phyloP scores from a whole-genome alignment of 2,113 vertebrate species.

The Petrocephalus microphthalmus region DNA sequence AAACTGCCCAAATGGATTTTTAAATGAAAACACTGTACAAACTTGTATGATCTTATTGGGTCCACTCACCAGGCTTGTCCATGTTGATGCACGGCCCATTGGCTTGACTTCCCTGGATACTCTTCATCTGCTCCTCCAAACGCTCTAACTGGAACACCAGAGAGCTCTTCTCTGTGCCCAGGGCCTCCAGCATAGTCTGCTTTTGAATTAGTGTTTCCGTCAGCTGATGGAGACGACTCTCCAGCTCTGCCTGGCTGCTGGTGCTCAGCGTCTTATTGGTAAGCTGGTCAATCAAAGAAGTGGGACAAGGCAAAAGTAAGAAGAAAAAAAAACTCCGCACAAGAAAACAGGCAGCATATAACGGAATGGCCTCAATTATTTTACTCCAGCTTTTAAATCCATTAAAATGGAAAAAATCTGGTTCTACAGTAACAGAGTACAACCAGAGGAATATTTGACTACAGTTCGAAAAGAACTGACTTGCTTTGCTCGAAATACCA shows the following conservation, averaged over 20 bases:
- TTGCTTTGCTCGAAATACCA: not conserved
- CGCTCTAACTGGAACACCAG: constrained; percentile 91
- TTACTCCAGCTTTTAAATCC: not conserved
- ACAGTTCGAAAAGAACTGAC: not conserved
- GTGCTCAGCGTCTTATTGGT: constrained; percentile 90
- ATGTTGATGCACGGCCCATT: constrained; percentile 79
- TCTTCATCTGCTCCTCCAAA: constrained; percentile 83
- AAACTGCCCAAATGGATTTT: not conserved
- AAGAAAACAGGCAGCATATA: not conserved
- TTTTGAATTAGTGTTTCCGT: constrained; percentile 98
- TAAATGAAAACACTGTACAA: not conserved
- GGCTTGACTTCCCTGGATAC: constrained; percentile 56
- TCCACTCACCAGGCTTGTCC: constrained; percentile 63
- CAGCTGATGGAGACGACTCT: constrained; percentile 88
- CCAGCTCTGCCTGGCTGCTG: constrained; percentile 84
- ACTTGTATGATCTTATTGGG: not conserved
- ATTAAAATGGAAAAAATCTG: not conserved
- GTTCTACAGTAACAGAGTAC: not conserved
- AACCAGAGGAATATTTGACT: not conserved
- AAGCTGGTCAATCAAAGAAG: constrained; percentile 57
- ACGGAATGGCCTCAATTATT: not conserved
- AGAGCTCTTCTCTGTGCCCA: constrained; percentile 91
- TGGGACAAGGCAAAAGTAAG: not conserved
- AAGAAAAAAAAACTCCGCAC: not conserved
- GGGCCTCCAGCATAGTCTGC: constrained; percentile 93